Evolutionary conservation across 2,113 vertebrate species (phyloP).

Genomic region (Malurus melanocephalus): DNA sequence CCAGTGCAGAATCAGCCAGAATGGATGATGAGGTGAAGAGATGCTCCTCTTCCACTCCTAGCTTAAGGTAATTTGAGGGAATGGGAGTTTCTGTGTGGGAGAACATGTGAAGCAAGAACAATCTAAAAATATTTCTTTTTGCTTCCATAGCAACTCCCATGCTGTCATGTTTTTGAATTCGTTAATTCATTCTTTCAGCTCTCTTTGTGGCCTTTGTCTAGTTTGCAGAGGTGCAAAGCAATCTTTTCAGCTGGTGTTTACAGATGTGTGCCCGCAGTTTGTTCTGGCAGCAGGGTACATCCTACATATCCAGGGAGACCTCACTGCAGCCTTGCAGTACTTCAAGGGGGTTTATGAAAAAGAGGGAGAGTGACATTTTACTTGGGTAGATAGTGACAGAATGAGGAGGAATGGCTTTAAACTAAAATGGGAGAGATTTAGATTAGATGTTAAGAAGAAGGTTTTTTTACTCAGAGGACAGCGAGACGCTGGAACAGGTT

Average conservation of each 20-base stretch:
- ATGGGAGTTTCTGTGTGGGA: constrained; percentile 57
- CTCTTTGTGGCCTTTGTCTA: not conserved
- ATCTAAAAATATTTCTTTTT: constrained; percentile 51
- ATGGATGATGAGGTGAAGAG: not conserved
- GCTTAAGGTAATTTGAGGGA: constrained; percentile 26
- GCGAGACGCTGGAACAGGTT: not conserved
- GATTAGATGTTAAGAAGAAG: not conserved
- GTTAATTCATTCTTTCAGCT: not conserved
- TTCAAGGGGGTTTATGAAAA: not conserved
- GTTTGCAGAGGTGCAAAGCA: not conserved
- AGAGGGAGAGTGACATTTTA: not conserved
- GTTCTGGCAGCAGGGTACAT: not conserved
- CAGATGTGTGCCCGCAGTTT: not conserved
- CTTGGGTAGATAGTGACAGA: not conserved
- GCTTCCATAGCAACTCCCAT: constrained; percentile 58
- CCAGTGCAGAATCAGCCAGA: not conserved
- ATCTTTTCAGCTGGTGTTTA: not conserved
- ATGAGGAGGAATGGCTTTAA: not conserved
- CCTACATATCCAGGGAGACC: not conserved
- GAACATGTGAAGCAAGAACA: constrained; percentile 48
- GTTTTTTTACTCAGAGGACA: not conserved
- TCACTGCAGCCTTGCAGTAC: not conserved
- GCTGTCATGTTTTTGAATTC: not conserved
- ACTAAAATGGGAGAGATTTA: not conserved
- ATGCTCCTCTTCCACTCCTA: not conserved